Conservation (phyloP, 2,888 invertebrate species). For the Hypena proboscidalis region DNA sequence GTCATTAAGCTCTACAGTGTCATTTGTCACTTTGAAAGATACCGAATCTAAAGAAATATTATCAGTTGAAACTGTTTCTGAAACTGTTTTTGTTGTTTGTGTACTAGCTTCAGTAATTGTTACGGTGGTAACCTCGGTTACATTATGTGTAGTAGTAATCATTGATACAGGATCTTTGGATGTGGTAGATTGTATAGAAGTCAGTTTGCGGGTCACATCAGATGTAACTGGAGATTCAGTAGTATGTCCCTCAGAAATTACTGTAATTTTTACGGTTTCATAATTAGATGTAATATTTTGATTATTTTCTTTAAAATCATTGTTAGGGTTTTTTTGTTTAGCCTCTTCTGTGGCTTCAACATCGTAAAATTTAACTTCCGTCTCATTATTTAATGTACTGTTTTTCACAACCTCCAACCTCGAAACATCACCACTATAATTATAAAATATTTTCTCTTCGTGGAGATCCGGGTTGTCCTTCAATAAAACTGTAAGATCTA, state of each 20-base stretch:
- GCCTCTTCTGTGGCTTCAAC: conserved; percentile 34
- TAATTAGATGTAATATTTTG: conserved; percentile 45
- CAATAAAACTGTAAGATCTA: conserved; percentile 72
- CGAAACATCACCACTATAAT: conserved; percentile 49
- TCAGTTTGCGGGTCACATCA: conserved; percentile 65
- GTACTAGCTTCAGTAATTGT: conserved; percentile 7
- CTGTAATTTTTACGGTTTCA: conserved; percentile 60
- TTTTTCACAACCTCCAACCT: conserved; percentile 46
- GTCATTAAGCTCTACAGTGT: conserved; percentile 13
- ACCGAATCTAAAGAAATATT: conserved; percentile 18
- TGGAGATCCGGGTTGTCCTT: conserved; percentile 53
- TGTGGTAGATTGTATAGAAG: conserved; percentile 50
- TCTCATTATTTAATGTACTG: conserved; percentile 36
- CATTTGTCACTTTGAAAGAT: conserved; percentile 3
- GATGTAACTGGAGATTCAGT: conserved; percentile 48
- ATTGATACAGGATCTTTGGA: neutral
- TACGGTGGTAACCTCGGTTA: conserved; percentile 17
- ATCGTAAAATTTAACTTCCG: conserved; percentile 34
- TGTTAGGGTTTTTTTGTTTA: conserved; percentile 15
- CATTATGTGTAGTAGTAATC: conserved; percentile 10
- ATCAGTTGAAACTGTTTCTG: conserved; percentile 16
- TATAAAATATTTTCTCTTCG: conserved; percentile 40
- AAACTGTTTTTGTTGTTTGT: conserved; percentile 17
- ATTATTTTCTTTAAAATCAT: conserved; percentile 25
- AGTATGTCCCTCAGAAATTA: conserved; percentile 51